Percentiles rank a stretch among this genome's conserved stretches.
Evolutionary conservation across 92 coral and sea anemone genomes (phyloP).

Genomic region (Palythoa caribaeorum): DNA sequence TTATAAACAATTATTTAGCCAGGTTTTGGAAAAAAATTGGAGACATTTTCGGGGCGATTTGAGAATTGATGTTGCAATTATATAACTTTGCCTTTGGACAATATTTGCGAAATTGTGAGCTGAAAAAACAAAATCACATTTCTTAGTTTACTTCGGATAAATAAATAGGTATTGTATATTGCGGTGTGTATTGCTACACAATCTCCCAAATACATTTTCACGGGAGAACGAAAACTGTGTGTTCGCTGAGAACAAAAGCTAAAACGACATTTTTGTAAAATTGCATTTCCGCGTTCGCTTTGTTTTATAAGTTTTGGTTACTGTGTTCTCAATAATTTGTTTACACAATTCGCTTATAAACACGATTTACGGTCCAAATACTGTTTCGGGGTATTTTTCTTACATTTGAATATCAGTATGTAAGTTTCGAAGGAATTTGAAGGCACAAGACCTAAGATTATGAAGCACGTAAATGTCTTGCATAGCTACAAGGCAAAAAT

Average conservation of each 20-base stretch:
- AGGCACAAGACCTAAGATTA: background rate
- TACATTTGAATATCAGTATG: background rate
- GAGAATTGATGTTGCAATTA: slow-evolving; percentile 26
- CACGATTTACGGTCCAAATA: background rate
- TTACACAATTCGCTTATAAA: background rate
- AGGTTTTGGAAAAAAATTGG: background rate
- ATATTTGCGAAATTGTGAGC: slow-evolving; percentile 30
- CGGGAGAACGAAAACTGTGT: background rate
- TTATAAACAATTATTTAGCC: background rate
- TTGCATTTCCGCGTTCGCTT: background rate
- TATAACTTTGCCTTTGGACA: background rate
- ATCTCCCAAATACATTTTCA: no score
- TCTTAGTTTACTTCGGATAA: slow-evolving; percentile 6
- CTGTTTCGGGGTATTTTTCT: background rate
- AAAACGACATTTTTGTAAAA: background rate
- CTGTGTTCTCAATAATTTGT: background rate
- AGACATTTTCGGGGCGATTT: background rate
- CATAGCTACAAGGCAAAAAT: background rate
- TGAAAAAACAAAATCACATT: slow-evolving; percentile 10
- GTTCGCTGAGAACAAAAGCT: background rate
- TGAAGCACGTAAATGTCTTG: background rate
- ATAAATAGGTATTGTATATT: background rate
- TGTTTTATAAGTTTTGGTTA: background rate
- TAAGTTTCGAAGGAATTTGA: background rate
- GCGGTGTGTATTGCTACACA: no score